phyloP scores from a whole-genome alignment of 2,797 vertebrate genomes.

The Dipus sagitta region DNA sequence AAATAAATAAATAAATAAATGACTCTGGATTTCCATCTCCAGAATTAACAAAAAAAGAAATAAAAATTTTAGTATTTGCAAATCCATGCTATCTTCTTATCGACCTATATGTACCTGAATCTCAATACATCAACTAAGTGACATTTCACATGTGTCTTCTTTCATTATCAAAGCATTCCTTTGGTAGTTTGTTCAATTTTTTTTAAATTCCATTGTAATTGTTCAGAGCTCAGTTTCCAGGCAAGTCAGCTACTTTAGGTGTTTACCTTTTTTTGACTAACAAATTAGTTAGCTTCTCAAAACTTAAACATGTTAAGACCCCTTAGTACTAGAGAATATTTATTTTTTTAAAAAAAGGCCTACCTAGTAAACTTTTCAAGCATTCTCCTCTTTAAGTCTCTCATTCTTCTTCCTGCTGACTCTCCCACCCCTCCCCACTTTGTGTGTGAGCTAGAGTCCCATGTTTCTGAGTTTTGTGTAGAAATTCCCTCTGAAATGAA shows the following conservation, averaged over 20 bases:
- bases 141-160: background rate
- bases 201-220: conserved; percentile 33
- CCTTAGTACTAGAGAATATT: background rate
- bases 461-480: no score
- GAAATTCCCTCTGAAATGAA: no score
- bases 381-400: conserved; percentile 3
- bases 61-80: background rate
- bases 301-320: conserved; percentile 28
- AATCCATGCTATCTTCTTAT: background rate
- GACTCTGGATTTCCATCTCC: background rate
- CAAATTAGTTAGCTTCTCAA: conserved; percentile 33
- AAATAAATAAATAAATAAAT: no score
- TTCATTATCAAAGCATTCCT: background rate
- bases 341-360: background rate
- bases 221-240: conserved; percentile 37
- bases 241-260: background rate
- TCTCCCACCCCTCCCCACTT: no score
- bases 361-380: background rate
- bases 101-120: background rate
- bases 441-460: no score
- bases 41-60: background rate
- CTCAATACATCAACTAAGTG: background rate
- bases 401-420: background rate
- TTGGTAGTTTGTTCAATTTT: background rate
- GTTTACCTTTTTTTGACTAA: conserved; percentile 1